Base-by-base conservation (phyloP, 1,140 invertebrate species). In the Pseudomyrmex concolor region DNA sequence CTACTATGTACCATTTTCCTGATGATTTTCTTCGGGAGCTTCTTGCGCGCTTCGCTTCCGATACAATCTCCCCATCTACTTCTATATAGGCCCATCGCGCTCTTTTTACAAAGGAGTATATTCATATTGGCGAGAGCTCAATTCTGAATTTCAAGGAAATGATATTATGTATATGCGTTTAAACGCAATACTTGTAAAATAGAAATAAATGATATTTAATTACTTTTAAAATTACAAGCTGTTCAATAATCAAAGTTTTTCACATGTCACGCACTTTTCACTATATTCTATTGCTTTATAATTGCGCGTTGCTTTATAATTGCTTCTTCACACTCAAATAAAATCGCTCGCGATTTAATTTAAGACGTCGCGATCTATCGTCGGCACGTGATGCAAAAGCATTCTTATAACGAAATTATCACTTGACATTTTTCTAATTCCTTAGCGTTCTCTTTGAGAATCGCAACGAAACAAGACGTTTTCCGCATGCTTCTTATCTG, bases 401-500 rank as follows among this genome's bases (percentile, higher is more conserved):
- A 71, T 80, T 59, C 76, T 71, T 70, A 80, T 34, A 34, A 34
- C 76, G 54, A 70, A 80, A 80, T 78, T 86, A 86, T 84, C 68
- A 62, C 54, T 86, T 86, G 73, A 86, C 78, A 60, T 86, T 70
- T 66, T 60, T 62, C 67, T 60, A 54, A 48, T 84, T 77, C 50
- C 51, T 51, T 17, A 15, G 19, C 22, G 9, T 72, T 17, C 50
- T 60, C 63, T 45, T 17, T 74, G 72, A 83, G 72, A 50, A 55
- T 67, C 45, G 72, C 60, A 19, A 12, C n/a, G 62, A 60, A 80
- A 68, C 76, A 71, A 83, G 64, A 85, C 59, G 70, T 85, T 85
- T 84, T 77, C 73, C 81, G 82, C 84, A 25, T 81, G 77, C 78
- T 86, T 86, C 84, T 89, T 89, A 90, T 88, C 89, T 81, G 70